Conservation (phyloP, 92 coral and sea anemone species). For the Galaxea fascicularis region DNA sequence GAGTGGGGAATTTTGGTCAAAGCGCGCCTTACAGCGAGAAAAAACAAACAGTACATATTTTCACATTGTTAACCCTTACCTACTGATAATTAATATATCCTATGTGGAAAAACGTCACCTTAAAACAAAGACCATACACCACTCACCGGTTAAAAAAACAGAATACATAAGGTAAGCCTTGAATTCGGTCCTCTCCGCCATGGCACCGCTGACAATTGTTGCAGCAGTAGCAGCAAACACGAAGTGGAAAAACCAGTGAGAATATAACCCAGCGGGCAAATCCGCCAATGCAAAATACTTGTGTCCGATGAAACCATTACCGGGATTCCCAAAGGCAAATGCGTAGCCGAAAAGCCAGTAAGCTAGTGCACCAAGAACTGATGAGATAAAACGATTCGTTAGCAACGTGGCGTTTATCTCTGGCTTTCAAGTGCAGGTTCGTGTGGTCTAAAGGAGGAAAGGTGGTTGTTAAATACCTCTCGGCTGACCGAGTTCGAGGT, state of each 20-base stretch:
- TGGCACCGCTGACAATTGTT: conserved; percentile 97
- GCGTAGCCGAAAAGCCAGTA: conserved; percentile 91
- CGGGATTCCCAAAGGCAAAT: conserved; percentile 83
- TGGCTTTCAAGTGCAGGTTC: no score
- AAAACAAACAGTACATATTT: no score
- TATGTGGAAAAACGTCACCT: no score
- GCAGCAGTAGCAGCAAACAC: conserved; percentile 98
- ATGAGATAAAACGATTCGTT: background rate
- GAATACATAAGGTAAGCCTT: conserved; percentile 86
- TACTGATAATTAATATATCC: no score
- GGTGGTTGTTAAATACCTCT: background rate
- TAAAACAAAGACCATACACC: no score
- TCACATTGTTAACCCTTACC: no score
- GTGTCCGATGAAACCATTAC: conserved; percentile 80
- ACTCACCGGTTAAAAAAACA: conserved; percentile 77
- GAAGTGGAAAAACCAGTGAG: conserved; percentile 94
- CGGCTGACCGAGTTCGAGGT: no score
- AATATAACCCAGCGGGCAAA: conserved; percentile 50
- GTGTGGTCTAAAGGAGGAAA: background rate
- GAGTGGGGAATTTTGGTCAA: no score
- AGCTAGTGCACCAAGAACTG: conserved; percentile 86
- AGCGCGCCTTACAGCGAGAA: no score
- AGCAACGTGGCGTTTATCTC: background rate
- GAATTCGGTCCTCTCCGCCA: conserved; percentile 97
- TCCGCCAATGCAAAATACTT: conserved; percentile 72